Conservation (phyloP, 2,888 invertebrate genomes). For the Melipona beecheii region DNA sequence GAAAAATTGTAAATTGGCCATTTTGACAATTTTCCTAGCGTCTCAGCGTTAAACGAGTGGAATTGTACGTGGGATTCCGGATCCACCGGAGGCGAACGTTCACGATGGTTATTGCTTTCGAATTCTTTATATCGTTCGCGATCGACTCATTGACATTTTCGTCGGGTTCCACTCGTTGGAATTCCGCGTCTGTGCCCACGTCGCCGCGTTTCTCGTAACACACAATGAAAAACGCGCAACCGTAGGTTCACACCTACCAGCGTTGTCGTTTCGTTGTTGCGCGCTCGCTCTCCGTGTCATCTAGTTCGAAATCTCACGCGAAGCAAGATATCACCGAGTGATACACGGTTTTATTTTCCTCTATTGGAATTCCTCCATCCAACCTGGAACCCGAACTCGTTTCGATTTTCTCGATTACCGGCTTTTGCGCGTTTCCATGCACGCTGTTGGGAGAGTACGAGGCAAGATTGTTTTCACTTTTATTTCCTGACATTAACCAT, state of each 20-base stretch:
- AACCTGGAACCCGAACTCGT: neutral
- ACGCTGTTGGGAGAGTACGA: neutral
- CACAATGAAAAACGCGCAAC: constrained; percentile 54
- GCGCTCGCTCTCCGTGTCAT: neutral
- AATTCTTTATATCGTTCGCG: constrained; percentile 57
- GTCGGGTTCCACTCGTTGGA: constrained; percentile 60
- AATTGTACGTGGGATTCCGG: constrained; percentile 53
- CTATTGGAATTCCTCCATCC: neutral
- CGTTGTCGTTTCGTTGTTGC: neutral
- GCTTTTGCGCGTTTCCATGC: neutral
- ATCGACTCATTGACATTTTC: constrained; percentile 72
- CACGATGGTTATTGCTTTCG: constrained; percentile 55
- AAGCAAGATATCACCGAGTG: neutral
- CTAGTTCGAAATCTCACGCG: neutral
- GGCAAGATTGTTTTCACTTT: neutral
- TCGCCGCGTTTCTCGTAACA: constrained; percentile 48
- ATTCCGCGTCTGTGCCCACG: constrained; percentile 65
- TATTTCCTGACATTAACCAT: neutral
- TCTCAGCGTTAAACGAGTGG: constrained; percentile 29
- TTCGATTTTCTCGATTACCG: neutral
- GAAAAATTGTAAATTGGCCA: too few species aligned
- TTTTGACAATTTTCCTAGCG: too few species aligned
- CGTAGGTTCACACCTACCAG: constrained; percentile 26
- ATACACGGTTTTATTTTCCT: neutral
- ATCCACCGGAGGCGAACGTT: constrained; percentile 26